Evolutionary conservation across 2,888 invertebrate species (phyloP).

Genomic region (Diabrotica balteata): DNA sequence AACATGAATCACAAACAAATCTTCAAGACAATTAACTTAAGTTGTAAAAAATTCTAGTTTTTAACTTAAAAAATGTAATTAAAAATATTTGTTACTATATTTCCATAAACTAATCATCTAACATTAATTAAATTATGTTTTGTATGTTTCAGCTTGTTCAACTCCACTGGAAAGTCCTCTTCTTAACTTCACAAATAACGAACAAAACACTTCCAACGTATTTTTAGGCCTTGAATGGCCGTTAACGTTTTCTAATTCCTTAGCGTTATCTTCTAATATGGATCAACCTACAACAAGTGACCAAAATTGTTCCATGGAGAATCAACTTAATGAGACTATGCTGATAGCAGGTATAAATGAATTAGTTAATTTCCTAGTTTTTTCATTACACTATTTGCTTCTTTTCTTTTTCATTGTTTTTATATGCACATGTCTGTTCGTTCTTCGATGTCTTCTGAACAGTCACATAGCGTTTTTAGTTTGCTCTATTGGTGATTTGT

Average conservation of each 20-base stretch:
- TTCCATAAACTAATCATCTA: too few species aligned
- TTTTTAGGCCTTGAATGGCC: slow-evolving; percentile 59
- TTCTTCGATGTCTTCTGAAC: background rate
- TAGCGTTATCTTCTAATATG: slow-evolving; percentile 27
- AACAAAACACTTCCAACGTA: slow-evolving; percentile 47
- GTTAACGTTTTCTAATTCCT: slow-evolving; percentile 45
- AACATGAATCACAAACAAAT: too few species aligned
- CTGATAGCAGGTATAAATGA: slow-evolving; percentile 47
- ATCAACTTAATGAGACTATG: slow-evolving; percentile 49
- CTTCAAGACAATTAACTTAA: too few species aligned
- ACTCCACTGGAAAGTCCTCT: slow-evolving; percentile 53
- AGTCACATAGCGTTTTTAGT: too few species aligned
- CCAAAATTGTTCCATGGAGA: slow-evolving; percentile 30
- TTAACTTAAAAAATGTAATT: too few species aligned
- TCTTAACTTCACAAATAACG: slow-evolving; percentile 47
- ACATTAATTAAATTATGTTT: too few species aligned
- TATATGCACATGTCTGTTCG: background rate
- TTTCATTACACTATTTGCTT: too few species aligned
- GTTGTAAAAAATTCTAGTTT: too few species aligned
- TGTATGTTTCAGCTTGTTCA: slow-evolving; percentile 46
- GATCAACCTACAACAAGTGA: slow-evolving; percentile 28
- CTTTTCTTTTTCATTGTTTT: background rate
- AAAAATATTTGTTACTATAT: too few species aligned
- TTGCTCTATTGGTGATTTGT: too few species aligned
- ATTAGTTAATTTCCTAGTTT: too few species aligned